Base-by-base conservation (phyloP, 35 echinoderm and acorn worm genomes). In the Patiria miniata region DNA sequence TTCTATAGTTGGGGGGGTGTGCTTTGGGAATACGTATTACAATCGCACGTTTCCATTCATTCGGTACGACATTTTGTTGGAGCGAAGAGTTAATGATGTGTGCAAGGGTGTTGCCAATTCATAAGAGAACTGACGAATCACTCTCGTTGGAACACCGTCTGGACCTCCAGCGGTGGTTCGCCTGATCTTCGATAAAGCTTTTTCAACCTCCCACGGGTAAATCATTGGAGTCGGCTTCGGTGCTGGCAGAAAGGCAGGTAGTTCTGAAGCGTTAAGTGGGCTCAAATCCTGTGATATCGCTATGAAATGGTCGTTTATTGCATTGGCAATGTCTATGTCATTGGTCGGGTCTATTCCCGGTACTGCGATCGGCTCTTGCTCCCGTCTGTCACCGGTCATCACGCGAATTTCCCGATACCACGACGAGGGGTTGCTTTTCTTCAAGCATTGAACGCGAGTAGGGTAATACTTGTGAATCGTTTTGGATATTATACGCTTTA, bases 1-100 rank as follows among this genome's bases (percentile, higher is more conserved):
- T 7, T 91, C 53, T 52, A 29, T 68, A 23, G 51, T n/a, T 44
- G 7, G 81, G 80, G 10, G 81, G 82, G 39, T 38, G 53, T 47
- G 81, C 51, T 55, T 84, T 90, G 0, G 83, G 89, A n/a, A 91
- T 44, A 6, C 82, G 89, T 8, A 58, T 39, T 8, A 91, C 82
- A 77, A 91, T 91, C 52, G 82, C 89, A 2, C 52, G 79, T 86
- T 86, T 91, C 83, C 82, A 85, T 33, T 68, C 37, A 30, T 40
- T 2, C 1, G 82, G 83, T 14, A 91, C 80, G 29, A 84, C 23
- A 32, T 37, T 51, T 79, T 86, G 61, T 77, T 30, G 1, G 76
- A 61, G 83, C 17, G 78, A 83, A 2, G 23, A 7, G 55, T 61
- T 90, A 40, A 83, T 23, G 22, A 73, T 56, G 19, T 51, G 10